A percentile compares a stretch with the other conserved stretches of the same genome.
These are phyloP conservation scores for Falco columbarius DNA, from an alignment of 2,797 vertebrate species.

Conservation along the genomic window DNA sequence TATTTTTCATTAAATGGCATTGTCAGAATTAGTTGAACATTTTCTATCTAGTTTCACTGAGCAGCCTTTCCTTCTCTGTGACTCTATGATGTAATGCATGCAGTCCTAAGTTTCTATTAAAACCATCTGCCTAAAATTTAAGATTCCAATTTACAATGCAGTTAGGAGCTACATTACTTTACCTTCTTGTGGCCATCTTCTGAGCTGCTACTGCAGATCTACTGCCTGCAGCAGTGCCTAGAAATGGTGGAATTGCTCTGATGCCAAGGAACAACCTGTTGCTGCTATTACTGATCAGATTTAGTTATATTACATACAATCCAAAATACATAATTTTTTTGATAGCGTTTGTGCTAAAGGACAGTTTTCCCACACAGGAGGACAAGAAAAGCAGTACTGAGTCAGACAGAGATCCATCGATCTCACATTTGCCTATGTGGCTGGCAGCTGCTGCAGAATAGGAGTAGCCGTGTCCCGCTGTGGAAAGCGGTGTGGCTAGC, in stretches of 20 bases:
- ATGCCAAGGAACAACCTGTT: not conserved
- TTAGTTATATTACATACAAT: not conserved
- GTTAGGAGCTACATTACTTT: not conserved
- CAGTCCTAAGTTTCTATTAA: not conserved
- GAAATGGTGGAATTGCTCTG: not conserved
- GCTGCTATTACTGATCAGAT: not conserved
- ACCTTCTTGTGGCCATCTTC: not conserved
- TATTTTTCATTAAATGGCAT: not conserved
- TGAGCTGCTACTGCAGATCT: not conserved
- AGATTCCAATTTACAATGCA: not conserved
- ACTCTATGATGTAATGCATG: not conserved
- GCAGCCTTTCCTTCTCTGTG: not conserved
- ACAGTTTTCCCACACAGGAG: not conserved
- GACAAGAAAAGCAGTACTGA: not conserved
- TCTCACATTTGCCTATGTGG: slow-evolving; percentile 10
- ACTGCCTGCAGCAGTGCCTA: not conserved
- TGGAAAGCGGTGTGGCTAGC: slow-evolving; percentile 30
- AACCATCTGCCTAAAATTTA: not conserved
- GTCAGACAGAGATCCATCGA: not conserved
- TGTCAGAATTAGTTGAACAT: not conserved
- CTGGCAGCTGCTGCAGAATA: slow-evolving; percentile 25
- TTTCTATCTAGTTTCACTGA: not conserved
- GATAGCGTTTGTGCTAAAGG: not conserved
- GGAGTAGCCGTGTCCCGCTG: slow-evolving; percentile 25
- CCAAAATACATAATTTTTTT: not conserved